Evolutionary conservation across 1,140 invertebrate genomes (phyloP).

Genomic region (Phenacoccus solenopsis): DNA sequence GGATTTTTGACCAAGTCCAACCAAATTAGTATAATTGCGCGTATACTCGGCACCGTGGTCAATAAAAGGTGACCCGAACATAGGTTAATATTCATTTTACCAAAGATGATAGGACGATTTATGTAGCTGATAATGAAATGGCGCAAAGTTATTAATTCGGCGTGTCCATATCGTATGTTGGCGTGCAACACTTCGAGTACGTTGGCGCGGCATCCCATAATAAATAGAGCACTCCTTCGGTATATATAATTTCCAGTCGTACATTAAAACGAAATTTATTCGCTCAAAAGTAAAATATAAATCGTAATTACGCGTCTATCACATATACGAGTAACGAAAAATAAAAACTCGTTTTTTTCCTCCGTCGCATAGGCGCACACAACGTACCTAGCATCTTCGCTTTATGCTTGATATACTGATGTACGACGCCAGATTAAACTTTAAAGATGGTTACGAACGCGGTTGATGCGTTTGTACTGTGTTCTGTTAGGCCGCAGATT

Average conservation of each 20-base stretch:
- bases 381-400: neutral
- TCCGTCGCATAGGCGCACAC: neutral
- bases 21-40: too few relatives aligned
- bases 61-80: too few relatives aligned
- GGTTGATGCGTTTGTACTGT: neutral
- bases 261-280: neutral
- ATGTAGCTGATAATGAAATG: too few relatives aligned
- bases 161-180: too few relatives aligned
- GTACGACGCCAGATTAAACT: neutral
- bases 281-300: neutral
- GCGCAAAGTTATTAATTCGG: too few relatives aligned
- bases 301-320: conserved; percentile 1
- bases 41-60: too few relatives aligned
- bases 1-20: too few relatives aligned
- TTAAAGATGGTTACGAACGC: neutral
- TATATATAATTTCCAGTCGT: neutral
- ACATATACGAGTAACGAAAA: neutral
- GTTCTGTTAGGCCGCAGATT: neutral
- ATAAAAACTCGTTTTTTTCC: neutral
- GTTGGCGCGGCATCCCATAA: neutral
- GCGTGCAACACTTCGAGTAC: neutral
- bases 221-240: neutral
- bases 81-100: too few relatives aligned
- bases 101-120: too few relatives aligned
- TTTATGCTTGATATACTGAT: neutral